Conservation (phyloP, 2,888 invertebrate genomes). For the Catonia carolina region DNA sequence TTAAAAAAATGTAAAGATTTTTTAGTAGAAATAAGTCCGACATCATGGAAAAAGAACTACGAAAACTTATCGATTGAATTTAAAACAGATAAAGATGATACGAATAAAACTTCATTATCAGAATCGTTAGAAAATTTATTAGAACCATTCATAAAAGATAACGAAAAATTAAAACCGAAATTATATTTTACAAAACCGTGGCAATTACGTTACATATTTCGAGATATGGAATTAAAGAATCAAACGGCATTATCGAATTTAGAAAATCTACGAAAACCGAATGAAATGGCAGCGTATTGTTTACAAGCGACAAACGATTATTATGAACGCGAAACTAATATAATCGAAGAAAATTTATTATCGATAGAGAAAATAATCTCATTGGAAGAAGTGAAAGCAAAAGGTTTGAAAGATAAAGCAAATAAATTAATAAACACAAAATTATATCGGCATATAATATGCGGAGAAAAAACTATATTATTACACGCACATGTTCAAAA, state of each 20-base stretch:
- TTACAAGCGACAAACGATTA: background rate
- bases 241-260: conserved; percentile 18
- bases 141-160: background rate
- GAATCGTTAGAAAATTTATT: background rate
- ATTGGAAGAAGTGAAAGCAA: background rate
- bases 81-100: background rate
- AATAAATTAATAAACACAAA: background rate
- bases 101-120: background rate
- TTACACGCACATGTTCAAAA: conserved; percentile 14
- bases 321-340: background rate
- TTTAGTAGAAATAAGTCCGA: conserved; percentile 22
- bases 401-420: background rate
- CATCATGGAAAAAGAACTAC: conserved; percentile 19
- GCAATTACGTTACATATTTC: conserved; percentile 27
- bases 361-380: background rate
- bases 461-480: background rate
- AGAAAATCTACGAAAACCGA: conserved; percentile 22
- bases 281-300: conserved; percentile 5
- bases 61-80: background rate
- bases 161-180: conserved; percentile 21
- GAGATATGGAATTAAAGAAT: conserved; percentile 28
- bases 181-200: conserved; percentile 28
- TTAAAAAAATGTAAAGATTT: conserved; percentile 24
- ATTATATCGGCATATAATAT: background rate
- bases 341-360: background rate